Percentiles rank a stretch among this genome's conserved stretches.
Conservation (phyloP, 2,797 vertebrate species). For the Scleropages formosus region DNA sequence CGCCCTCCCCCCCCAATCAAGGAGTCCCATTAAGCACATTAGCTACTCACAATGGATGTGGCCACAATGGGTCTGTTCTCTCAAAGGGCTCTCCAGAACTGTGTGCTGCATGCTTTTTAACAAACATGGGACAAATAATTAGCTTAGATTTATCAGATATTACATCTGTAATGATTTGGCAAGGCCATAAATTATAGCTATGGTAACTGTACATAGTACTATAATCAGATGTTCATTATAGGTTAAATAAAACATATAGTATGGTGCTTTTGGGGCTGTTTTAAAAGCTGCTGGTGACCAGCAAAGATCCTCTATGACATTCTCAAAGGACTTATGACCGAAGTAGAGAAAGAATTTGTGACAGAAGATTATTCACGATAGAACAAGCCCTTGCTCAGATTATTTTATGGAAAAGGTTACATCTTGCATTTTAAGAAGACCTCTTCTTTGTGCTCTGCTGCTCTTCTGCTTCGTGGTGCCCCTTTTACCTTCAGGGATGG, state of each 20-base stretch:
- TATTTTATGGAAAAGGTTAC: conserved; percentile 51
- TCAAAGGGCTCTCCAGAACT: conserved; percentile 39
- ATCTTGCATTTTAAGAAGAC: conserved; percentile 56
- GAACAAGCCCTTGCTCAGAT: neutral
- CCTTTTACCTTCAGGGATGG: conserved; percentile 62
- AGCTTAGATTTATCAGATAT: neutral
- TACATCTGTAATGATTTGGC: neutral
- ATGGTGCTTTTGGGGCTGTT: neutral
- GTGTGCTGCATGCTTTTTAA: conserved; percentile 26
- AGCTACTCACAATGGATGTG: conserved; percentile 57
- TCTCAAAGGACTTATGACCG: neutral
- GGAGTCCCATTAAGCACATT: conserved; percentile 69
- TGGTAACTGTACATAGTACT: neutral
- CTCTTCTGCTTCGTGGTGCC: conserved; percentile 50
- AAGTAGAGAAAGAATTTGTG: neutral
- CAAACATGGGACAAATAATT: conserved; percentile 42
- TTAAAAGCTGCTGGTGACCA: neutral
- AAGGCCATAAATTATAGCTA: too few species aligned
- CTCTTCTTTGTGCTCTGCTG: conserved; percentile 42
- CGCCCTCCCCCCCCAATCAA: conserved; percentile 51
- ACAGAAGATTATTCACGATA: neutral
- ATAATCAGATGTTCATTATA: neutral
- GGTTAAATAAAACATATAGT: neutral
- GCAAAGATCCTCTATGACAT: too few species aligned
- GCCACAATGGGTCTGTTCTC: conserved; percentile 6